These are phyloP conservation scores for Corvus moneduloides DNA, from an alignment of 2,113 vertebrate species.

Conservation along the genomic window DNA sequence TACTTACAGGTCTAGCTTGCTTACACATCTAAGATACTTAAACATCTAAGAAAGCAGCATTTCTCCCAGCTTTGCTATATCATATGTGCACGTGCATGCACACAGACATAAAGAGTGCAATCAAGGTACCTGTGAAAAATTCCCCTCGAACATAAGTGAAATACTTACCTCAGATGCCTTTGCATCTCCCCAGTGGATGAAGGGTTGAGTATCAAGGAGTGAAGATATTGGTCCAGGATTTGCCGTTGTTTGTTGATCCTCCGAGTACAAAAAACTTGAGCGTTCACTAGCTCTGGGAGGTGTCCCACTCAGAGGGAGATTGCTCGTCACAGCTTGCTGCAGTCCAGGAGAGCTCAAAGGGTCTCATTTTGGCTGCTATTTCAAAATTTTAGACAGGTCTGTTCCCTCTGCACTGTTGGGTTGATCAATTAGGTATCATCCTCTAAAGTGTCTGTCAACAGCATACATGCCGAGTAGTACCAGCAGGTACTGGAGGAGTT, in stretches of 20 bases:
- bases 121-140: neutral
- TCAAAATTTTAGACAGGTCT: neutral
- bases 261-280: neutral
- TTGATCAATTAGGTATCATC: neutral
- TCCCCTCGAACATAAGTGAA: neutral
- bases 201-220: neutral
- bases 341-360: neutral
- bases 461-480: neutral
- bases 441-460: neutral
- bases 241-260: fast-evolving
- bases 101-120: neutral
- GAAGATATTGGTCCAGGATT: neutral
- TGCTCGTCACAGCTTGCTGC: neutral
- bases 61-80: neutral
- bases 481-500: neutral
- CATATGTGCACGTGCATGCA: neutral
- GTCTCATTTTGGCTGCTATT: neutral
- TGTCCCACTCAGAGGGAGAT: neutral
- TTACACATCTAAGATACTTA: neutral
- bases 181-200: neutral
- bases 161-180: neutral
- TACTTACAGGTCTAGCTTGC: neutral
- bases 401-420: neutral
- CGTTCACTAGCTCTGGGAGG: neutral
- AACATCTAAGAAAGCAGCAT: neutral